Conservation (phyloP, 2,888 invertebrate genomes). For the Limnephilus marmoratus region DNA sequence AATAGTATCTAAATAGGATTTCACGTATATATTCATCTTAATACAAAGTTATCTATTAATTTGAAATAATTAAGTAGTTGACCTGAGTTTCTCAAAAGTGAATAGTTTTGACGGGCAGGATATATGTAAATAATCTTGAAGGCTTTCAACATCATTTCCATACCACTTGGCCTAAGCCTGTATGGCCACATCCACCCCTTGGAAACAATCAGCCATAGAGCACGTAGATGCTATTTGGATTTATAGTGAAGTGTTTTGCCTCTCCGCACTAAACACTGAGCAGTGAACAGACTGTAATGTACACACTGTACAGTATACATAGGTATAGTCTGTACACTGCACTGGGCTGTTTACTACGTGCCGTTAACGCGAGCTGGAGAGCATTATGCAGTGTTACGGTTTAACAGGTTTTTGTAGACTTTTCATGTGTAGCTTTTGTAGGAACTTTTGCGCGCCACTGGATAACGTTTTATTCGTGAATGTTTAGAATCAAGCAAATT, state of each 20-base stretch:
- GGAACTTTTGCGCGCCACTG: neutral
- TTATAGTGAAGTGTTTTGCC: slow-evolving; percentile 35
- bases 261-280: slow-evolving; percentile 1
- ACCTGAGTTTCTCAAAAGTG: too few species aligned
- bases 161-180: neutral
- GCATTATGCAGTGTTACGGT: neutral
- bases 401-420: neutral
- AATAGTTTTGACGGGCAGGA: too few species aligned
- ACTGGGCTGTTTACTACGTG: slow-evolving; percentile 1
- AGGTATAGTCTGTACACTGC: neutral
- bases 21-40: too few species aligned
- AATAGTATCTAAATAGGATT: too few species aligned
- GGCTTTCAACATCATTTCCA: neutral
- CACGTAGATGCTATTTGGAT: slow-evolving; percentile 30
- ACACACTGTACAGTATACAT: neutral
- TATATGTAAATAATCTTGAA: too few species aligned
- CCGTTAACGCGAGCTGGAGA: neutral
- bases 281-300: neutral
- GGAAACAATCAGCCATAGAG: slow-evolving; percentile 29
- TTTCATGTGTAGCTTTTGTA: neutral
- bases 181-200: neutral
- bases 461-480: neutral
- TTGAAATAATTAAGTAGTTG: too few species aligned
- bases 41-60: too few species aligned
- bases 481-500: neutral